Evolutionary conservation across 2,113 vertebrate genomes (phyloP), one percentile per base, ranked within the genome.

Genomic region (Upupa epops): DNA sequence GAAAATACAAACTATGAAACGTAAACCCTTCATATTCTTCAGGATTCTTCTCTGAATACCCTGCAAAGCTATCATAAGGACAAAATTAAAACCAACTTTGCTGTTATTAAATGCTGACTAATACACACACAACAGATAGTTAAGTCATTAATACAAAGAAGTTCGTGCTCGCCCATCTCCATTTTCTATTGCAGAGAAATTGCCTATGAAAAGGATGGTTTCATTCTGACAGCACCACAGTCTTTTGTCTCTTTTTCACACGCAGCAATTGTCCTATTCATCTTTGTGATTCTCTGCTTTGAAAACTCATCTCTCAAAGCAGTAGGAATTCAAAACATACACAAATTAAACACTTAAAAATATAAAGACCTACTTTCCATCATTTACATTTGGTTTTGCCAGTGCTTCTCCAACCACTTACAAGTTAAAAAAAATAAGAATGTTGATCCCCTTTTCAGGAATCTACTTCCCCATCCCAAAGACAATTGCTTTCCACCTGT

Each of bases 91-190:
- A 84, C 72, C 54, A 84, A 69, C 65, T 90, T 91, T 86, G 84
- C 49, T 68, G 60, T 65, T 94, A 83, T 52, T 76, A 92, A 86
- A 86, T 86, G 24, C 76, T 59, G 70, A 84, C 58, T 84, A 93
- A 92, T 74, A 68, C 13, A 17, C 55, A 69, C 65, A 46, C 77
- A 64, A 29, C 31, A 75, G 42, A 75, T 90, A 84, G 73, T 82
- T 83, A 92, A 90, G 52, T 85, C 80, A 91, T 83, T 75, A 81
- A 71, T 17, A 51, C 24, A 31, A 45, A 69, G 70, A 21, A 89
- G 72, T 74, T 77, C 74, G 26, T 61, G 29, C 28, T 52, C 61
- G 90, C 90, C 81, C 54, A 84, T 92, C 77, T 95, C 58, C 21
- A 75, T 90, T 86, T 93, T 60, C 83, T 64, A 36, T 69, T 84